phyloP scores from a whole-genome alignment of 2,888 invertebrate genomes.

The Bombyx huttoni region DNA sequence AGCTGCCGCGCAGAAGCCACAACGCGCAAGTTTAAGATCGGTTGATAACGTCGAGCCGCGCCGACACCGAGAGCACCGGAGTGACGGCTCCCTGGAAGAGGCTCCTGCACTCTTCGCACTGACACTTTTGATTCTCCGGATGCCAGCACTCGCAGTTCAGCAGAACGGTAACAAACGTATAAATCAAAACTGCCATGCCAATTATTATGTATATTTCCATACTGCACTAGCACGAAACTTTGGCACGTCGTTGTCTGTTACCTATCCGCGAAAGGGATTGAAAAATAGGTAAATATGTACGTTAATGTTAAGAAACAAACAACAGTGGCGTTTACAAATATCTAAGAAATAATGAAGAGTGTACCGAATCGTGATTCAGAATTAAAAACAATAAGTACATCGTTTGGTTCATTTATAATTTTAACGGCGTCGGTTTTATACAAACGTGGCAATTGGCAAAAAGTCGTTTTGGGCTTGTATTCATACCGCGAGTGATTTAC shows the following conservation, averaged over 20 bases:
- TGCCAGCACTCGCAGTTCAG: conserved; percentile 48
- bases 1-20: background rate
- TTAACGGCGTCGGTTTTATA: conserved; percentile 27
- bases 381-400: conserved; percentile 4
- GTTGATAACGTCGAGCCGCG: conserved; percentile 32
- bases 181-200: conserved; percentile 53
- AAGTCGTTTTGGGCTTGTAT: background rate
- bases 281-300: background rate
- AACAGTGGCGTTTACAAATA: conserved; percentile 19
- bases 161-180: conserved; percentile 38
- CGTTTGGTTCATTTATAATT: conserved; percentile 29
- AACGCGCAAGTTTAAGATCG: conserved; percentile 23
- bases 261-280: conserved; percentile 7
- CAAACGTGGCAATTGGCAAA: background rate
- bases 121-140: conserved; percentile 38
- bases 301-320: conserved; percentile 6
- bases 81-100: conserved; percentile 26
- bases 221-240: conserved; percentile 15
- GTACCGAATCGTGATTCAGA: background rate
- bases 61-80: conserved; percentile 40
- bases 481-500: conserved; percentile 25
- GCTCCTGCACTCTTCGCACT: conserved; percentile 52
- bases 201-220: conserved; percentile 60
- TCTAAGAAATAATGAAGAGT: too few species aligned
- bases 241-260: conserved; percentile 21